Evolutionary conservation across 1,140 invertebrate species (phyloP), one percentile per base, ranked within the genome.

Genomic region (Procambarus virginalis): DNA sequence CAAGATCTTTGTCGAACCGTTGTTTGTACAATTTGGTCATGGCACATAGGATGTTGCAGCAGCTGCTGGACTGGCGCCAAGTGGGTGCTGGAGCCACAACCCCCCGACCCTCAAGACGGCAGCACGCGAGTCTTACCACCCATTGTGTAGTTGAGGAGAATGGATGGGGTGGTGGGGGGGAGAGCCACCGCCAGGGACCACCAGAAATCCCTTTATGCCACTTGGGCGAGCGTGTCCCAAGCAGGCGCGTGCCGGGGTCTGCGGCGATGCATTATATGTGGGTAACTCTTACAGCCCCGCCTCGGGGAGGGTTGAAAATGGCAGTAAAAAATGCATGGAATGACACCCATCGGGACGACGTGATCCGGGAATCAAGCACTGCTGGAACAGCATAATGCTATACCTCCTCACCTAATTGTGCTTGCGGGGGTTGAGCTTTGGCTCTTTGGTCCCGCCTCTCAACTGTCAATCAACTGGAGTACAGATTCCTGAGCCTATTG

Each of bases 131-230:
- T 51, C 73, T 73, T 70, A 49, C 34, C 68, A 49, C 48, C 68
- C 68, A 76, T 76, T 73, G 83, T 76, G 68, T 76, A 8, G 83
- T 49, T n/a, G n/a, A 76, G 83, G 48, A 34, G 83, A 51, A 46
- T 34, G 34, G 34, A 34, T 34, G 34, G 34, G 34, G 34, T 34
- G 34, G 34, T 34, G 34, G 34, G 34, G 34, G 34, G 34, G 34
- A 34, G 34, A 34, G 34, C 34, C 34, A 34, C 34, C 34, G 34
- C 34, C 34, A 34, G 34, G 34, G 34, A 22, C 58, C 58, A 17
- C 80, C 68, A 68, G 60, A 48, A 82, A 64, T 60, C 80, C 48
- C 80, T 60, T 82, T 82, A 9, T 82, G 80, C 46, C 80, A 64
- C 10, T 82, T 34, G 46, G 46, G 58, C 68, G 46, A 14, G 70